A percentile compares a stretch with the other conserved stretches of the same genome.
Conservation (phyloP, 2,888 invertebrate genomes). For the Trissolcus japonicus region DNA sequence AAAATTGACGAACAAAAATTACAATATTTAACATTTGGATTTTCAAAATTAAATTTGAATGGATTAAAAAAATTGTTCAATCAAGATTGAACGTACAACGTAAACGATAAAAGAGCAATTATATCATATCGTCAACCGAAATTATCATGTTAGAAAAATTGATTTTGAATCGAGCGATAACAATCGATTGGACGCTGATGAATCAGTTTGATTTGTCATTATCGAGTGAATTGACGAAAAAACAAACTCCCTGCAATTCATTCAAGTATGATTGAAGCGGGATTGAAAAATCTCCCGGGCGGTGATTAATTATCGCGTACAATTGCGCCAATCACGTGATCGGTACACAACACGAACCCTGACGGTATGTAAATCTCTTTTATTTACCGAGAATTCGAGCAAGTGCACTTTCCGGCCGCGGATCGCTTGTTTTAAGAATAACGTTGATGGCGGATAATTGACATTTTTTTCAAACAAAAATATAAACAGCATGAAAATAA, state of each 20-base stretch:
- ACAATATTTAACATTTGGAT: too few species aligned
- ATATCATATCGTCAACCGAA: not conserved
- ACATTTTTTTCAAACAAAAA: too few species aligned
- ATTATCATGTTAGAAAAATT: not conserved
- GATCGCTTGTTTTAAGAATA: too few species aligned
- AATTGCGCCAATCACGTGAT: too few species aligned
- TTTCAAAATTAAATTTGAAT: too few species aligned
- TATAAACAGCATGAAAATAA: too few species aligned
- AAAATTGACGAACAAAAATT: too few species aligned
- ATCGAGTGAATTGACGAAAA: constrained; percentile 12
- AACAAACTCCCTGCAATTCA: constrained; percentile 23
- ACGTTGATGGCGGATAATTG: too few species aligned
- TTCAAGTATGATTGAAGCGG: constrained; percentile 36
- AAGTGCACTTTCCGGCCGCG: not conserved
- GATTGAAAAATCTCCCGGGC: constrained; percentile 28
- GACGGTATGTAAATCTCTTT: too few species aligned
- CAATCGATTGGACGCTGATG: too few species aligned
- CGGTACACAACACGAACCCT: too few species aligned
- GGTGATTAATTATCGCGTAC: constrained; percentile 35
- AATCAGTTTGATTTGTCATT: not conserved
- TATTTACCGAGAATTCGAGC: not conserved
- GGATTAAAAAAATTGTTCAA: too few species aligned
- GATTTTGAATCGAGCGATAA: constrained; percentile 1
- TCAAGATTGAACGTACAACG: not conserved
- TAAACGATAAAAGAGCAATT: constrained; percentile 16